Conservation (phyloP, 2,797 vertebrate genomes). For the Pelobates cultripes region DNA sequence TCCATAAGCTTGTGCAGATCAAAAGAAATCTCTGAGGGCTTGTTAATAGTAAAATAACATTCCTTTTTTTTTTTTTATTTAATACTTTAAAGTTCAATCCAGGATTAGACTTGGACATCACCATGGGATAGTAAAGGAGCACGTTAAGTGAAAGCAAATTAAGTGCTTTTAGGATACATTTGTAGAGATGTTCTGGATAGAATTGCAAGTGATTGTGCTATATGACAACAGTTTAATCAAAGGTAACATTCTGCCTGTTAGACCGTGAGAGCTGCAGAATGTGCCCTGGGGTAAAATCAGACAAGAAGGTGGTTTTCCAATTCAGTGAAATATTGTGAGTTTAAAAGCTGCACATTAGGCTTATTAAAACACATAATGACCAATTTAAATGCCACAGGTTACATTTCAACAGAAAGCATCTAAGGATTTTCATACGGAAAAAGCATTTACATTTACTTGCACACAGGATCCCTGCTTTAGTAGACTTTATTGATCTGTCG, state of each 20-base stretch:
- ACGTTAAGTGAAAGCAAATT: constrained; percentile 44
- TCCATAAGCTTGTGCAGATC: constrained; percentile 47
- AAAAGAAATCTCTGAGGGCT: constrained; percentile 50
- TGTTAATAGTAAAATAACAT: constrained; percentile 53
- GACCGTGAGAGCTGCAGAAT: not conserved
- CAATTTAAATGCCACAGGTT: no score
- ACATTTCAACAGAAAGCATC: no score
- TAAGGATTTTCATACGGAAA: no score
- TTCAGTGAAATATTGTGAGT: not conserved
- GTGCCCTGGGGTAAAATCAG: not conserved
- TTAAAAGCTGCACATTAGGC: not conserved
- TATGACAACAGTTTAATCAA: constrained; percentile 29
- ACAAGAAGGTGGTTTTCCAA: not conserved
- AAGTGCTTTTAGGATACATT: constrained; percentile 25
- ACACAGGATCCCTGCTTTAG: no score
- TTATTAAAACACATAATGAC: not conserved
- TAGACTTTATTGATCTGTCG: no score
- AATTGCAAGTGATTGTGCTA: constrained; percentile 4
- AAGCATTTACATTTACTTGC: no score
- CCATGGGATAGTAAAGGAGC: constrained; percentile 46
- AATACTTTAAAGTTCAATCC: constrained; percentile 52
- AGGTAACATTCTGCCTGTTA: not conserved
- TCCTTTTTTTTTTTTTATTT: constrained; percentile 41
- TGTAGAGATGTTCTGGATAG: constrained; percentile 20
- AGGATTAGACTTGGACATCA: constrained; percentile 47